Conservation (phyloP, 2,113 vertebrate species). For the Hippopotamus amphibius region DNA sequence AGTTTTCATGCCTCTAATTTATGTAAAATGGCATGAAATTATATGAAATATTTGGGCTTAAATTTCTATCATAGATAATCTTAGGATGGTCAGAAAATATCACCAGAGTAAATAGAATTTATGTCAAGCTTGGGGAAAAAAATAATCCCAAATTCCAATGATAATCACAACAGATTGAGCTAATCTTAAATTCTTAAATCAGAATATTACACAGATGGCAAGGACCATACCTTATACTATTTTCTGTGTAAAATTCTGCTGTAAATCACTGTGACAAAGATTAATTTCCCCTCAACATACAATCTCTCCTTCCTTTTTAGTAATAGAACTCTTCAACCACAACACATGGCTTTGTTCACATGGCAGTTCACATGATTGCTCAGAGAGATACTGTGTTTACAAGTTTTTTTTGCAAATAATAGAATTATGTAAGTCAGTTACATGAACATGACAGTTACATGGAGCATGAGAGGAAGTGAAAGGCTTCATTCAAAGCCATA, state of each 20-base stretch:
- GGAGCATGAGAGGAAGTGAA: neutral
- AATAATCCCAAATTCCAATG: neutral
- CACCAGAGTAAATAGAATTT: neutral
- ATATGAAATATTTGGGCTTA: neutral
- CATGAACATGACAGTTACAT: neutral
- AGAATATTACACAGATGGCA: neutral
- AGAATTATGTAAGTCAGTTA: neutral
- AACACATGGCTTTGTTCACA: neutral
- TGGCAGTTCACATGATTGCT: too few species aligned
- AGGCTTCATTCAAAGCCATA: neutral
- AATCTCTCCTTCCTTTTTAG: neutral
- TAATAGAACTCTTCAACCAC: neutral
- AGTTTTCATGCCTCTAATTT: neutral
- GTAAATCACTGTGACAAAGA: neutral
- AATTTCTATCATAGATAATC: neutral
- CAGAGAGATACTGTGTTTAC: neutral
- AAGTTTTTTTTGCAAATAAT: neutral
- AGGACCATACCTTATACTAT: neutral
- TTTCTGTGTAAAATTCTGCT: neutral
- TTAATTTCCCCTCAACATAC: neutral
- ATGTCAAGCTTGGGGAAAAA: slow-evolving; percentile 4
- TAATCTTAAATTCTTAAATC: slow-evolving; percentile 1
- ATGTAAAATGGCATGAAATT: neutral
- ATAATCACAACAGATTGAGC: neutral
- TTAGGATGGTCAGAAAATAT: neutral